Percentiles rank a stretch among this genome's conserved stretches.
Conservation (phyloP, 2,888 invertebrate genomes). For the Amblyjoppa proteus region DNA sequence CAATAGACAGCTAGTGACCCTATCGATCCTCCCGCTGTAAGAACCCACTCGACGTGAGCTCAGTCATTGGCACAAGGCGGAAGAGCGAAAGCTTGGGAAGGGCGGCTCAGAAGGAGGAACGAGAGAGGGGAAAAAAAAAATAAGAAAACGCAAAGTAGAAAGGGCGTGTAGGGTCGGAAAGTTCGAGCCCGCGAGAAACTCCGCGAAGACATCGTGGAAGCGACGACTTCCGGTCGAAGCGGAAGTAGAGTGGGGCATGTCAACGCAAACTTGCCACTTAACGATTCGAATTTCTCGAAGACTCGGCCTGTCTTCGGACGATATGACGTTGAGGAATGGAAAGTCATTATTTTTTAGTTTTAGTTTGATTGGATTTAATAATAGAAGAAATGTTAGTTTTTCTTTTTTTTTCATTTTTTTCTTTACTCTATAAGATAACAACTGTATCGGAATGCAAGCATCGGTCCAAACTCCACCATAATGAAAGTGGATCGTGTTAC, state of each 20-base stretch:
- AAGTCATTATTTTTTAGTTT: not conserved
- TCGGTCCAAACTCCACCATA: too few relatives aligned
- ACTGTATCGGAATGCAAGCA: too few relatives aligned
- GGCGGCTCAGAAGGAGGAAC: not conserved
- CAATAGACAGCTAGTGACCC: slow-evolving; percentile 64
- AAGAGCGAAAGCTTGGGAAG: slow-evolving; percentile 17
- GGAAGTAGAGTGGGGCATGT: not conserved
- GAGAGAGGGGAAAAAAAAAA: slow-evolving; percentile 1
- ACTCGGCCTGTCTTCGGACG: not conserved
- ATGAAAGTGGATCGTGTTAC: too few relatives aligned
- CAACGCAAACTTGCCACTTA: slow-evolving; percentile 14
- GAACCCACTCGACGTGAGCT: slow-evolving; percentile 50
- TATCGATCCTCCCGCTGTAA: slow-evolving; percentile 63
- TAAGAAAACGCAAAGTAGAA: slow-evolving; percentile 21
- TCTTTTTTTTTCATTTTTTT: too few relatives aligned
- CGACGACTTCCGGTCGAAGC: not conserved
- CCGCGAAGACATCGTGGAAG: not conserved
- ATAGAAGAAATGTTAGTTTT: too few relatives aligned
- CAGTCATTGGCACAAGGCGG: slow-evolving; percentile 53
- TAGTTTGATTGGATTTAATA: not conserved
- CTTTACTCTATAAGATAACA: too few relatives aligned
- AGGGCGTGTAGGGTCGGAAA: slow-evolving; percentile 3
- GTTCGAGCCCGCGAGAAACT: slow-evolving; percentile 1
- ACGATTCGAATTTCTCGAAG: slow-evolving; percentile 8
- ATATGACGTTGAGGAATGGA: not conserved